Percentiles rank a stretch among this genome's conserved stretches.
Conservation (phyloP, 2,888 invertebrate species). For the Empis livida region DNA sequence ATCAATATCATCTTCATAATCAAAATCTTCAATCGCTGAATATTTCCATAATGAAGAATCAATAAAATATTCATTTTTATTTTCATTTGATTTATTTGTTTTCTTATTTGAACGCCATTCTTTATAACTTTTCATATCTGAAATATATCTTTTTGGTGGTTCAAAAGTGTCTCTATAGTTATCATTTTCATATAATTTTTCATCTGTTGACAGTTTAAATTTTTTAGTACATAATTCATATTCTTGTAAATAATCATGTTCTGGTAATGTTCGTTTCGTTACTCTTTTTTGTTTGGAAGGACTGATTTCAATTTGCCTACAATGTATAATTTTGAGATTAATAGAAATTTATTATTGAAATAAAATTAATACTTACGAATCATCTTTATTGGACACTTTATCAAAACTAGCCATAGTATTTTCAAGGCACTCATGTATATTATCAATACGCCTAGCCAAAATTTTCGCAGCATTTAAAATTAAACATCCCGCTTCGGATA, state of each 20-base stretch:
- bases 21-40: slow-evolving; percentile 26
- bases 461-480: slow-evolving; percentile 26
- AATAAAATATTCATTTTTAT: slow-evolving; percentile 19
- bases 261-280: slow-evolving; percentile 15
- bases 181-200: slow-evolving; percentile 16
- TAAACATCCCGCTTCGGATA: slow-evolving; percentile 20
- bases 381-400: too few relatives aligned
- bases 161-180: slow-evolving; percentile 2
- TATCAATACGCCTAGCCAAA: slow-evolving; percentile 28
- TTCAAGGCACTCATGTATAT: slow-evolving; percentile 21
- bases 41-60: slow-evolving; percentile 25
- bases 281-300: not conserved
- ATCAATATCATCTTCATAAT: slow-evolving; percentile 26
- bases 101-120: slow-evolving; percentile 4
- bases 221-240: slow-evolving; percentile 21
- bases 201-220: slow-evolving; percentile 19
- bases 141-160: slow-evolving; percentile 8
- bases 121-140: slow-evolving; percentile 8
- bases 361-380: too few relatives aligned
- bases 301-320: not conserved
- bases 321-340: too few relatives aligned
- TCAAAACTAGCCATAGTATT: slow-evolving; percentile 11
- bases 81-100: not conserved
- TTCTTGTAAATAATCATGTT: slow-evolving; percentile 22
- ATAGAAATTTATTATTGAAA: too few relatives aligned